These are phyloP conservation scores for Aleiodes alternator DNA, from an alignment of 2,888 invertebrate genomes.

Conservation along the genomic window DNA sequence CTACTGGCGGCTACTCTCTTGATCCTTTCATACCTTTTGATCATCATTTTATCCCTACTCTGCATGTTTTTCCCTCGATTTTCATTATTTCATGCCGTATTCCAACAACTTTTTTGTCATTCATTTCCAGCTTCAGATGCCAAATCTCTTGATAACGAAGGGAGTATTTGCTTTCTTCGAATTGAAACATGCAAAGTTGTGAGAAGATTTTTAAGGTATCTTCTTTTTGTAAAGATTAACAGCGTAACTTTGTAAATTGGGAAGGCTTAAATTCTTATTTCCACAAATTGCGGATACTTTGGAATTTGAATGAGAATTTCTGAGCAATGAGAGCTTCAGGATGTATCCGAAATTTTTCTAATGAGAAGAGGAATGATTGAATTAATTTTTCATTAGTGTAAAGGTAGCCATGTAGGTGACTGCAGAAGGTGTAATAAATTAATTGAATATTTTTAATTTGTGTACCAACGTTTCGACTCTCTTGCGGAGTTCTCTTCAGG, in stretches of 20 bases:
- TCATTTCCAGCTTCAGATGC: background rate
- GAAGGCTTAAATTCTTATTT: too few relatives aligned
- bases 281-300: too few relatives aligned
- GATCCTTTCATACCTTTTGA: constrained; percentile 33
- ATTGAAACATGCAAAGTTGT: background rate
- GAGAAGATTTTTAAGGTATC: constrained; percentile 13
- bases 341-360: too few relatives aligned
- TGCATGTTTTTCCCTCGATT: background rate
- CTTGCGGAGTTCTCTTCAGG: too few relatives aligned
- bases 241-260: background rate
- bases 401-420: too few relatives aligned
- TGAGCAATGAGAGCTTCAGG: too few relatives aligned
- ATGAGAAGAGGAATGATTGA: too few relatives aligned
- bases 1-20: constrained; percentile 34
- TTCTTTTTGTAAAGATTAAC: background rate
- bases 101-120: constrained; percentile 8
- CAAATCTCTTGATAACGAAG: constrained; percentile 28
- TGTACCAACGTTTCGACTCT: too few relatives aligned
- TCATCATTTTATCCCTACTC: constrained; percentile 32
- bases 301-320: too few relatives aligned
- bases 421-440: too few relatives aligned
- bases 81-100: constrained; percentile 28
- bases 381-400: too few relatives aligned
- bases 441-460: too few relatives aligned
- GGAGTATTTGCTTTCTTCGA: constrained; percentile 1